phyloP scores from a whole-genome alignment of 1,140 invertebrate genomes.

The Spodoptera litura region DNA sequence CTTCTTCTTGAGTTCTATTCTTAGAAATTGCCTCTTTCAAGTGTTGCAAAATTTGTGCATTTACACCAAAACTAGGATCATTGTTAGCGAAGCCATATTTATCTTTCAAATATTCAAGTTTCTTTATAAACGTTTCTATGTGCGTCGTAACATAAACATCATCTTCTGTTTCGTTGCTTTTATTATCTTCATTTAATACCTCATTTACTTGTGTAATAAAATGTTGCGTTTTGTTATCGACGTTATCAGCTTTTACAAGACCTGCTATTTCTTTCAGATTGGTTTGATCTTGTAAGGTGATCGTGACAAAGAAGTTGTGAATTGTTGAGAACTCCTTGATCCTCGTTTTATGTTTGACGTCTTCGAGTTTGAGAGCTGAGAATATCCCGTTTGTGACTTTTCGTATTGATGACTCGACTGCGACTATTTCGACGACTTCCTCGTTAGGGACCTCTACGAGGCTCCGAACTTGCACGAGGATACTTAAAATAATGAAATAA shows the following conservation, averaged over 20 bases:
- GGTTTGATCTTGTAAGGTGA: conserved; percentile 60
- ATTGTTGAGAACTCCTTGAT: conserved; percentile 60
- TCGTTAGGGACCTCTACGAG: conserved; percentile 33
- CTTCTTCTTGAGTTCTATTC: conserved; percentile 20
- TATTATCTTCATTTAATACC: conserved; percentile 59
- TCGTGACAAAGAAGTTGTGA: conserved; percentile 64
- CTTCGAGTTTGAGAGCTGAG: not conserved
- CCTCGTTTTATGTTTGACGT: conserved; percentile 52
- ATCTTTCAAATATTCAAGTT: conserved; percentile 58
- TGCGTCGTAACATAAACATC: conserved; percentile 40
- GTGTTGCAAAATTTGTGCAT: conserved; percentile 59
- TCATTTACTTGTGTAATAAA: conserved; percentile 60
- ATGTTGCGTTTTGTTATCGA: conserved; percentile 35
- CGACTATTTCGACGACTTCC: conserved; percentile 44
- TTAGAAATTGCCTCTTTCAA: conserved; percentile 46
- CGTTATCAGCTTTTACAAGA: conserved; percentile 61
- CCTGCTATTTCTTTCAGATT: conserved; percentile 62
- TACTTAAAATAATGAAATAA: conserved; percentile 9
- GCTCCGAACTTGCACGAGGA: conserved; percentile 7
- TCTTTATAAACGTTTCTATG: conserved; percentile 60
- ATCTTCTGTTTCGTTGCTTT: conserved; percentile 47
- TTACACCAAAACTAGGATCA: conserved; percentile 54
- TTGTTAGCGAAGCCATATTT: conserved; percentile 42
- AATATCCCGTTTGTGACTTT: conserved; percentile 46
- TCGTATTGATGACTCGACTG: conserved; percentile 37